Evolutionary conservation across 2,113 vertebrate species (phyloP).

Genomic region (Capreolus pygargus): DNA sequence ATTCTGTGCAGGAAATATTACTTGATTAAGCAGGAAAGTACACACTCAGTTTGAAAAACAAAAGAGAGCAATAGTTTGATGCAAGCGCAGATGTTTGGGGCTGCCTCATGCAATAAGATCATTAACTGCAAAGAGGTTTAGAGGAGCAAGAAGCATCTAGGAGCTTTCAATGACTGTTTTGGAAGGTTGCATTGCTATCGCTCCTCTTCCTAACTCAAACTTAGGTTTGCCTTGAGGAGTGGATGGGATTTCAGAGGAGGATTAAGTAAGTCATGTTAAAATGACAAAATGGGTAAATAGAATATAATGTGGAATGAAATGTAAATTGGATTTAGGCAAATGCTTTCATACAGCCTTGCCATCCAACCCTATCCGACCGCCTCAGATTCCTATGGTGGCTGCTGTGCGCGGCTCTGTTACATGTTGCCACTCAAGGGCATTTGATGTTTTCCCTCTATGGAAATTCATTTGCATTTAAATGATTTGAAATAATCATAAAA

Average conservation of each 20-base stretch:
- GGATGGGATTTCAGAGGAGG: conserved; percentile 79
- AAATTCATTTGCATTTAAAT: conserved; percentile 95
- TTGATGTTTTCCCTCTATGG: conserved; percentile 89
- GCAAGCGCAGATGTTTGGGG: conserved; percentile 57
- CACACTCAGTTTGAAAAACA: conserved; percentile 59
- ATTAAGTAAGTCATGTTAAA: conserved; percentile 86
- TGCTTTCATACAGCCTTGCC: conserved; percentile 81
- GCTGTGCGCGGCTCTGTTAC: conserved; percentile 81
- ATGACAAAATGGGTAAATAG: conserved; percentile 86
- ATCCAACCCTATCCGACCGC: conserved; percentile 81
- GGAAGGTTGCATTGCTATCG: conserved; percentile 59
- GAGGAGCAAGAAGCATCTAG: conserved; percentile 43
- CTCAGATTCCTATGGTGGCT: conserved; percentile 83
- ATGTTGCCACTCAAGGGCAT: conserved; percentile 89
- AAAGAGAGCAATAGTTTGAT: conserved; percentile 64
- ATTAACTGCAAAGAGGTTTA: conserved; percentile 35
- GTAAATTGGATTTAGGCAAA: conserved; percentile 87
- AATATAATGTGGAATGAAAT: conserved; percentile 85
- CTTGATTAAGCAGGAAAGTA: conserved; percentile 70
- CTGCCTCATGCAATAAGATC: conserved; percentile 13
- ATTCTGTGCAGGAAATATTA: conserved; percentile 66
- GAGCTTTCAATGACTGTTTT: conserved; percentile 60
- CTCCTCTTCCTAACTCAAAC: conserved; percentile 66
- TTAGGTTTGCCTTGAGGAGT: conserved; percentile 66
- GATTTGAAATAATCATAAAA: conserved; percentile 93